Base-by-base conservation (phyloP, 2,888 invertebrate species). In the Volucella inanis region DNA sequence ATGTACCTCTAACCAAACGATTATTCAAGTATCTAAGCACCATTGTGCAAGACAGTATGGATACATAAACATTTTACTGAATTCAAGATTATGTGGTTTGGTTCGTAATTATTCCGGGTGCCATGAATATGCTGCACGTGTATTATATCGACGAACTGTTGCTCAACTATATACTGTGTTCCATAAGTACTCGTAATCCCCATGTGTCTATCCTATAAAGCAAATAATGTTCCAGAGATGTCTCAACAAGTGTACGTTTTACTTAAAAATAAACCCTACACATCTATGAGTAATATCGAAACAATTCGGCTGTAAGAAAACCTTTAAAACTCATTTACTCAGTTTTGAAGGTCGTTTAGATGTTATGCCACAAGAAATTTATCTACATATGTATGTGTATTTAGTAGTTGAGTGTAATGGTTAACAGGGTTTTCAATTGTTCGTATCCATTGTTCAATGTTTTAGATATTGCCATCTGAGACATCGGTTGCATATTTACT, bases 241-340 rank as follows among this genome's bases (percentile, higher is more conserved):
- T 22, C 18, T 22, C 18, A 22, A 22, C 18, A 22, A 22, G 18
- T 22, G 18, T 22, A 3, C 18, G 18, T 2, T 22, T 22, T 1
- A 2, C 3, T 22, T 22, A 22, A 22, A 22, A 22, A 22, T 3
- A 22, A 22, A 22, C 18, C 18, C 18, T 2, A 1, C 2, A 22
- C 2, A 2, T 22, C 18, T 22, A 55, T 68, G 15, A 15, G 55
- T 8, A 68, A 15, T n/a, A n/a, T 47, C 31, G 6, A 31, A 31
- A 6, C 47, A 55, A 47, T 55, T 45, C 38, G 38, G 47, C 47
- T 68, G 45, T 55, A 54, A 43, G 52, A 12, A 10, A 54, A 52
- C 54, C 41, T 22, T n/a, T 10, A n/a, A 41, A 52, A 52, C n/a
- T 65, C 50, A 15, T 52, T 38, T 52, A 22, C 8, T 57, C 31